phyloP scores from a whole-genome alignment of 2,797 vertebrate species.

The Chelmon rostratus region DNA sequence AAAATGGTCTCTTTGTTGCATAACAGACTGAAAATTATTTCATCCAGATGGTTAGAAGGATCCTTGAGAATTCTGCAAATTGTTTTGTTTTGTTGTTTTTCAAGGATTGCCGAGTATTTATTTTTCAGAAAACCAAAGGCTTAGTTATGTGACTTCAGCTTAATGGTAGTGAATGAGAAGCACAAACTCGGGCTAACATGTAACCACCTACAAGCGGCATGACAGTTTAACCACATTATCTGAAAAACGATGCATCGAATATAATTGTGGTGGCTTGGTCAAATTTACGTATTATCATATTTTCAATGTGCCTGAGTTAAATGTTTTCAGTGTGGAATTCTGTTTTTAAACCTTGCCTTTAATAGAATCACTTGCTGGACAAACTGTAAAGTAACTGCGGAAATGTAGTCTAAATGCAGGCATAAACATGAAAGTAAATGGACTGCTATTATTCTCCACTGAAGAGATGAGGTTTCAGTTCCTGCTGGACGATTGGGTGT shows the following conservation, averaged over 20 bases:
- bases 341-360: constrained; percentile 9
- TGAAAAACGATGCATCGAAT: not conserved
- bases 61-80: not conserved
- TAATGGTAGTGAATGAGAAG: not conserved
- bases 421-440: not conserved
- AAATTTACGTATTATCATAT: not conserved
- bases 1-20: not conserved
- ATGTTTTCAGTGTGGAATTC: not conserved
- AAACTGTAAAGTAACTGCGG: constrained; percentile 5
- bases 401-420: not conserved
- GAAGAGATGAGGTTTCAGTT: constrained; percentile 31
- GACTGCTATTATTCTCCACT: constrained; percentile 4
- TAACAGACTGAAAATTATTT: not conserved
- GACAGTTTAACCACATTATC: constrained; percentile 2
- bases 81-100: not conserved
- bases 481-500: constrained; percentile 42
- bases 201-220: not conserved
- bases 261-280: not conserved
- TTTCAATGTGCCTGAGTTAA: not conserved
- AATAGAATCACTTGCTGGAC: not conserved
- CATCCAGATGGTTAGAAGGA: not conserved
- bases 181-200: not conserved
- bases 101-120: constrained; percentile 5
- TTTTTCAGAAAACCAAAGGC: constrained; percentile 1
- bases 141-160: not conserved